These are phyloP conservation scores for Drosophila malerkotliana DNA, from an alignment of 1,140 invertebrate genomes.

Conservation along the genomic window DNA sequence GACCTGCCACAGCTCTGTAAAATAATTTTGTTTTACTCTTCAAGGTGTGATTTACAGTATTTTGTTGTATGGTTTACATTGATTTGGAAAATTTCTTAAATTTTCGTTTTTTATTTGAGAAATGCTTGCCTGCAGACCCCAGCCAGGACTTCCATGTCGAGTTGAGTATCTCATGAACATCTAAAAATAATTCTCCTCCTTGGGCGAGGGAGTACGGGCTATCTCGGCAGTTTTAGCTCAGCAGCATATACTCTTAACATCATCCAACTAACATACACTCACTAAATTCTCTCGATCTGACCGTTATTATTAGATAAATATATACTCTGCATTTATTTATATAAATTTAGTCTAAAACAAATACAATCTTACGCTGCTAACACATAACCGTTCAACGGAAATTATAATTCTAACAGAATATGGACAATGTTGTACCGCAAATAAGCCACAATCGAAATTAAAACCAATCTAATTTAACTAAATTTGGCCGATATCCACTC, in stretches of 20 bases:
- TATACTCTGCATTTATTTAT: constrained; percentile 42
- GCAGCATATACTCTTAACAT: constrained; percentile 35
- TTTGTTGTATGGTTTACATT: constrained; percentile 40
- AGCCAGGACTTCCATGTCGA: constrained; percentile 2
- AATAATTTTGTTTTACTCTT: constrained; percentile 36
- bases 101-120: constrained; percentile 21
- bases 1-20: constrained; percentile 29
- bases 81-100: constrained; percentile 16
- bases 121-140: constrained; percentile 3
- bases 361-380: constrained; percentile 47
- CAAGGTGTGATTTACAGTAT: constrained; percentile 61
- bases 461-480: constrained; percentile 65
- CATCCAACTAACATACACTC: constrained; percentile 63
- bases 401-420: constrained; percentile 27
- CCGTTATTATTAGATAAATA: constrained; percentile 46
- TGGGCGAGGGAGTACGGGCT: constrained; percentile 29
- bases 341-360: constrained; percentile 61
- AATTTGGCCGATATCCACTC: constrained; percentile 48
- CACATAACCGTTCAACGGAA: constrained; percentile 46
- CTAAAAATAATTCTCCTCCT: constrained; percentile 41
- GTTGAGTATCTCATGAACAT: constrained; percentile 32
- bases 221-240: constrained; percentile 13
- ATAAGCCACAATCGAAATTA: constrained; percentile 64
- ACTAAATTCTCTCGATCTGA: constrained; percentile 47
- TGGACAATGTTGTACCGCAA: constrained; percentile 34